Percentiles rank a stretch among this genome's conserved stretches.
Conservation (phyloP, 2,797 vertebrate species). For the Pelochelys cantorii region DNA sequence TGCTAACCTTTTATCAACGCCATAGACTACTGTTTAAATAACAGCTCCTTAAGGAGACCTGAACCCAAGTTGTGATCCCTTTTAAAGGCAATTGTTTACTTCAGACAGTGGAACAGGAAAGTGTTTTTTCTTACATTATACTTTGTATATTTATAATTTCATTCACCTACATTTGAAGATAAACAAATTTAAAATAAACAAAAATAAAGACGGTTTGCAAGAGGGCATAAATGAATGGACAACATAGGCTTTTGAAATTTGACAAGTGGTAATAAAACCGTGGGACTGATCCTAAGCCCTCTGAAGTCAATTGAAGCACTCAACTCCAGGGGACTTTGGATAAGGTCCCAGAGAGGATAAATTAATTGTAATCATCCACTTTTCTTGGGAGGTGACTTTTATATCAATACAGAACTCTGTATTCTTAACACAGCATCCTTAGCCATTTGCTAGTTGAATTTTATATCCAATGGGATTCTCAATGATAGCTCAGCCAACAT, state of each 20-base stretch:
- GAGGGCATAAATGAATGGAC: not conserved
- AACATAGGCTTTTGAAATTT: not conserved
- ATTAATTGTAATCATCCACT: not conserved
- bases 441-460: not conserved
- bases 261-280: not conserved
- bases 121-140: not conserved
- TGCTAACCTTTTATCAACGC: constrained; percentile 51
- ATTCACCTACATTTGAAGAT: not conserved
- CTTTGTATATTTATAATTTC: not conserved
- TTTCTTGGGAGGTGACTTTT: not conserved
- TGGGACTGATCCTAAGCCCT: not conserved
- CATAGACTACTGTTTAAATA: constrained; percentile 44
- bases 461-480: not conserved
- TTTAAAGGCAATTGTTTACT: constrained; percentile 48
- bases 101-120: not conserved
- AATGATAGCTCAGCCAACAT: not conserved
- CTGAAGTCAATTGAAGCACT: not conserved
- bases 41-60: constrained; percentile 47
- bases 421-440: not conserved
- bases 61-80: constrained; percentile 17
- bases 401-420: not conserved
- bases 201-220: not conserved
- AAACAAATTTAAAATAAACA: not conserved
- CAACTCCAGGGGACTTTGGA: not conserved
- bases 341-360: not conserved